These are phyloP conservation scores for Cordylochernes scorpioides DNA, from an alignment of 2,888 invertebrate genomes.

Conservation along the genomic window DNA sequence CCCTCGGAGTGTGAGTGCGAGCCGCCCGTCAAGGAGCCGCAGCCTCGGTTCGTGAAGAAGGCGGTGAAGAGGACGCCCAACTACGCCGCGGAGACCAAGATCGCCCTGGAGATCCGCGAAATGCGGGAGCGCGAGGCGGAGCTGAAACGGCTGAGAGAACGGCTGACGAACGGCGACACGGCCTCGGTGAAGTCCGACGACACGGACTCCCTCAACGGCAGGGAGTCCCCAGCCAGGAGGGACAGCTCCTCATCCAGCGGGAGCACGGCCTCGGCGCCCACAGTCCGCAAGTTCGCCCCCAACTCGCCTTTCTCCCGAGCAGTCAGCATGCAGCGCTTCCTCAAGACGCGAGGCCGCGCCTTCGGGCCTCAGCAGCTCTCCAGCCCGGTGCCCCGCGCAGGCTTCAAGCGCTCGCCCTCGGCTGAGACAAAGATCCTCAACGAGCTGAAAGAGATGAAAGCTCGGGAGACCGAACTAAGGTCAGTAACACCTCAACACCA, in stretches of 20 bases:
- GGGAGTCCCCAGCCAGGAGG: constrained; percentile 6
- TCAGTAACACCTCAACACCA: too few relatives aligned
- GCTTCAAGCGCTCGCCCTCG: constrained; percentile 28
- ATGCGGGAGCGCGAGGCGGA: constrained; percentile 27
- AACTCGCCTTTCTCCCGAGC: neutral
- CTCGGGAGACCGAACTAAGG: constrained; percentile 49
- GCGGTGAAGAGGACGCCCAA: constrained; percentile 1
- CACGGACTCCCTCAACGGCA: constrained; percentile 4
- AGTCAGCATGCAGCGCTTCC: constrained; percentile 43
- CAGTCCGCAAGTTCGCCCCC: neutral
- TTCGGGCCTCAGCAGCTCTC: too few relatives aligned
- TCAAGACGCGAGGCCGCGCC: constrained; percentile 51
- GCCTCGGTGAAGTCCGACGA: constrained; percentile 6
- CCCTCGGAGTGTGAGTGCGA: too few relatives aligned
- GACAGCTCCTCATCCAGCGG: constrained; percentile 3
- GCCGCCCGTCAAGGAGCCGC: too few relatives aligned
- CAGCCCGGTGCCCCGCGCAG: constrained; percentile 3
- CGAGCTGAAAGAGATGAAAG: constrained; percentile 56
- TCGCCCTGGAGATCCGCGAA: constrained; percentile 26
- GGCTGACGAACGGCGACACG: constrained; percentile 3
- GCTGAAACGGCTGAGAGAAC: constrained; percentile 19
- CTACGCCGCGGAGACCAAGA: constrained; percentile 16
- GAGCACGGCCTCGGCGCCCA: constrained; percentile 3
- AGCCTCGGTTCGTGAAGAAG: too few relatives aligned
- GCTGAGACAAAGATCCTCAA: constrained; percentile 66